Percentiles rank a stretch among this genome's conserved stretches.
Evolutionary conservation across 2,113 vertebrate species (phyloP).

Genomic region (Chitala chitala): DNA sequence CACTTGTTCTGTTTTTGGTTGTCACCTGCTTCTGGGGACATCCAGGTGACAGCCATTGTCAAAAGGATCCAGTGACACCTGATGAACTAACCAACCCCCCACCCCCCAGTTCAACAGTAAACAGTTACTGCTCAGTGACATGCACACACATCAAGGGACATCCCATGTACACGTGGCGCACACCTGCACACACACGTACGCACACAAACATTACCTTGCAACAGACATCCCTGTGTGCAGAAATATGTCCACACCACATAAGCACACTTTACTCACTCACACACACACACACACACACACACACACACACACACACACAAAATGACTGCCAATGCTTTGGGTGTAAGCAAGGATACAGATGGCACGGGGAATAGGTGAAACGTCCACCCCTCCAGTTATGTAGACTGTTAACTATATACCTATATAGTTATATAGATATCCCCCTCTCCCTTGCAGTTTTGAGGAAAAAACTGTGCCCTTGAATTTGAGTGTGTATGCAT

Average conservation of each 20-base stretch:
- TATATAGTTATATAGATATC: no score
- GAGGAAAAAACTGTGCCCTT: not conserved
- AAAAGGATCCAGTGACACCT: conserved; percentile 15
- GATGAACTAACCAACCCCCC: conserved; percentile 3
- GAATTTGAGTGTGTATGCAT: not conserved
- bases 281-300: not conserved
- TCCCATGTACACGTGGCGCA: not conserved
- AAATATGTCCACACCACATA: not conserved
- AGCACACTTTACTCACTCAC: not conserved
- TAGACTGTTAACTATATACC: no score
- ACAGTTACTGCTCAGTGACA: no score
- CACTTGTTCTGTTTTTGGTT: not conserved
- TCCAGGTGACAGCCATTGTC: conserved; percentile 16
- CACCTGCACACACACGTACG: not conserved
- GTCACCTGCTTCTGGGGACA: not conserved
- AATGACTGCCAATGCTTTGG: not conserved
- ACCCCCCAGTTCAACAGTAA: not conserved
- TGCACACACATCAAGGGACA: no score
- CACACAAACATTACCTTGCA: not conserved
- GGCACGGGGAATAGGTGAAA: no score
- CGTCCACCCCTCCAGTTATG: no score
- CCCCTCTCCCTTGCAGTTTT: no score
- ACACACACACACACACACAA: not conserved
- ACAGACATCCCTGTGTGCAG: no score
- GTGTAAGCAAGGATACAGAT: no score